These are phyloP conservation scores for Drosophila tropicalis DNA, from an alignment of 1,140 invertebrate genomes.

Conservation along the genomic window DNA sequence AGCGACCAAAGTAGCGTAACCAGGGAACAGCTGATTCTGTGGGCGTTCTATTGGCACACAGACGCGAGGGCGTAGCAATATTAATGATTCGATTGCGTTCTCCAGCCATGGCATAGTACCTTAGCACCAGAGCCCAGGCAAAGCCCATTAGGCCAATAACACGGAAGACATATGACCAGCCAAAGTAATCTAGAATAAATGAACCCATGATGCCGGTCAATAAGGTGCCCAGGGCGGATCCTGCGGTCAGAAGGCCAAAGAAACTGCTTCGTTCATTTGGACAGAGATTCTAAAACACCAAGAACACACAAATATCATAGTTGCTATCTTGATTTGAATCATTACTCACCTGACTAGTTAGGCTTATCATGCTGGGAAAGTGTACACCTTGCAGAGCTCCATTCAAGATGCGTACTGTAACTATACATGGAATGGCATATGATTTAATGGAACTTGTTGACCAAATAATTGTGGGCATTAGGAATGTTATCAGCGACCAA, in stretches of 20 bases:
- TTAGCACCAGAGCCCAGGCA: conserved; percentile 75
- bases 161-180: conserved; percentile 88
- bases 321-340: background rate
- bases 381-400: conserved; percentile 89
- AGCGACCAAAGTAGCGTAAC: conserved; percentile 70
- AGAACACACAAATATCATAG: too few relatives aligned
- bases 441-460: conserved; percentile 84
- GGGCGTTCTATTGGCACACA: conserved; percentile 66
- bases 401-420: conserved; percentile 86
- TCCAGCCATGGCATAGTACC: conserved; percentile 80
- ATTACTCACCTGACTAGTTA: conserved; percentile 86
- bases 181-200: conserved; percentile 87
- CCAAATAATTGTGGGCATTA: conserved; percentile 87
- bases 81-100: conserved; percentile 79
- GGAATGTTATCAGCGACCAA: conserved; percentile 88
- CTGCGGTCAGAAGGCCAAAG: conserved; percentile 88
- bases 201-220: conserved; percentile 89
- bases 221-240: conserved; percentile 87
- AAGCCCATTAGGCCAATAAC: conserved; percentile 86
- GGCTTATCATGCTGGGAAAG: conserved; percentile 89
- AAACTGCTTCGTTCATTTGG: conserved; percentile 88
- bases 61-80: conserved; percentile 67
- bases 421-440: conserved; percentile 86
- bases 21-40: conserved; percentile 72
- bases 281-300: conserved; percentile 83